Evolutionary conservation across 2,888 invertebrate species (phyloP), one percentile per base, ranked within the genome.

Genomic region (Brachynemurus nebulosus): DNA sequence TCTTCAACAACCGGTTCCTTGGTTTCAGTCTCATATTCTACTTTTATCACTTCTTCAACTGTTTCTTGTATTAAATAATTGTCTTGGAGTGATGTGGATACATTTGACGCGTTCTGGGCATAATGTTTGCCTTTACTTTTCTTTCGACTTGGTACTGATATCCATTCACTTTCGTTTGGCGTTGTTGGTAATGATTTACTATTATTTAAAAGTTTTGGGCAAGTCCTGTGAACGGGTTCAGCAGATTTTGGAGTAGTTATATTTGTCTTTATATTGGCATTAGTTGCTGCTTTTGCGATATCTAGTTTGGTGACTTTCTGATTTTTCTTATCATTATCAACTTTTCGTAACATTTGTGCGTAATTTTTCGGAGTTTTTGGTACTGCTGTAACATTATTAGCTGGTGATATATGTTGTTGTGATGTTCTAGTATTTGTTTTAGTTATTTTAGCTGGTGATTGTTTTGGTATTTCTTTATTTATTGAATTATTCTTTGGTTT

Each of bases 101-200:
- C 2, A n/a, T n/a, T n/a, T n/a, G n/a, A n/a, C 36, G 19, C 6
- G n/a, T 17, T 19, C 18, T 17, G 36, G n/a, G n/a, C 17, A 9
- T 3, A 18, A 36, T 48, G 53, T 44, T 57, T 58, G 46, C 58
- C 60, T 47, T 62, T 63, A 14, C 64, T 55, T 46, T 63, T 64
- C 50, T 66, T 65, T 27, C 59, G 54, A 45, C 50, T 63, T 4
- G 61, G 60, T 4, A 66, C 66, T 0, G 63, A 56, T 30, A 65
- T 64, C 66, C 66, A 66, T 50, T 61, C 58, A 44, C 55, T 56
- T 17, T 53, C 47, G 34, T 45, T 21, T 33, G 30, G 30, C 14
- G 45, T 30, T 42, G 12, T 37, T 35, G 30, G 30, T 30, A 47
- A 25, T 42, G 12, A 41, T 35, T 45, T 39, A 42, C 30, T 40